phyloP scores from a whole-genome alignment of 2,113 vertebrate species.

The Poeciliopsis prolifica region DNA sequence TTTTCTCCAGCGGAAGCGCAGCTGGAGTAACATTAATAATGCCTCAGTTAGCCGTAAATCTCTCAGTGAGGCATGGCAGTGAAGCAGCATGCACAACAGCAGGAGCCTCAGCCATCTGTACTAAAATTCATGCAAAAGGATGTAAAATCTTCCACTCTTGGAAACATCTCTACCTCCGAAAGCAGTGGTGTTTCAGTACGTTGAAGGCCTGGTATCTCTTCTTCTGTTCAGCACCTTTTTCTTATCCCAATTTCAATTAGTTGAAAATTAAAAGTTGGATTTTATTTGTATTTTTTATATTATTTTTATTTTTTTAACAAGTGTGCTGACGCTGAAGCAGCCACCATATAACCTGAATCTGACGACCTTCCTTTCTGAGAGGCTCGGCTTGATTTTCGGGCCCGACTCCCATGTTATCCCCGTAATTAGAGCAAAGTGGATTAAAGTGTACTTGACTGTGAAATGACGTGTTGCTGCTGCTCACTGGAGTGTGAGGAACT shows the following conservation, averaged over 20 bases:
- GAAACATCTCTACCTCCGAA: background rate
- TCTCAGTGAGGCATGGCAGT: background rate
- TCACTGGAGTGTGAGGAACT: conserved; percentile 25
- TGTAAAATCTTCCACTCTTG: background rate
- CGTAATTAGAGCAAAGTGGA: conserved; percentile 40
- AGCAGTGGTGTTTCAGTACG: background rate
- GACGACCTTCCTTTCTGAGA: conserved; percentile 13
- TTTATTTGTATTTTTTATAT: too few species aligned
- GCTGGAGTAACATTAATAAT: background rate
- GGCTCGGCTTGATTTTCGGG: conserved; percentile 15
- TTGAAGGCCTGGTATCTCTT: background rate
- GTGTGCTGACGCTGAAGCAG: background rate
- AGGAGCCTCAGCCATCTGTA: background rate
- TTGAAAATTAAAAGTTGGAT: background rate
- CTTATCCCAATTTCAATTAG: background rate
- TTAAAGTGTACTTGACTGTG: conserved; percentile 40
- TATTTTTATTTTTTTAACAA: too few species aligned
- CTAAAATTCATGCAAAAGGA: background rate
- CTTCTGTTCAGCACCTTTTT: background rate
- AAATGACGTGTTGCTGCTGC: conserved; percentile 30
- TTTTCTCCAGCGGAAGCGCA: background rate
- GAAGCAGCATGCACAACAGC: background rate
- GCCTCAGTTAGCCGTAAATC: background rate
- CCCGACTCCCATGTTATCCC: conserved; percentile 9
- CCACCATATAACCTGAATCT: background rate